phyloP scores from a whole-genome alignment of 2,113 vertebrate genomes.

The Oreocharis arfaki region DNA sequence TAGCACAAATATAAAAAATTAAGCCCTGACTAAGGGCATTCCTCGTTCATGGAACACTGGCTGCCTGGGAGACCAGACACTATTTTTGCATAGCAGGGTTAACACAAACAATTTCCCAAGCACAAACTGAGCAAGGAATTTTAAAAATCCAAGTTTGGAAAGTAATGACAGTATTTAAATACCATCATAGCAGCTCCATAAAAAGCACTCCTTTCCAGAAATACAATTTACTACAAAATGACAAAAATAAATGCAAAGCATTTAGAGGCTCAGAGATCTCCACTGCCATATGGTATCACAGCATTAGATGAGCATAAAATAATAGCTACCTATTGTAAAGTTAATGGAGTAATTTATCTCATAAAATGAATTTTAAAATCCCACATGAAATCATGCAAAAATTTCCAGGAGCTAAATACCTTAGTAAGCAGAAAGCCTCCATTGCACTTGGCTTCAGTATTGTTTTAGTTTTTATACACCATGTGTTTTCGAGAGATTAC shows the following conservation, averaged over 20 bases:
- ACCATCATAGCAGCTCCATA: background rate
- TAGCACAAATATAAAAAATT: background rate
- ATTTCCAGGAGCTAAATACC: background rate
- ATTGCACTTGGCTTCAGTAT: background rate
- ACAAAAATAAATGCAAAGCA: slow-evolving; percentile 13
- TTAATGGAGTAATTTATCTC: slow-evolving; percentile 55
- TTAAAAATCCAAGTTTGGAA: background rate
- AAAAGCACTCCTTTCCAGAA: background rate
- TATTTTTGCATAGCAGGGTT: background rate
- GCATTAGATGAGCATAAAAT: slow-evolving; percentile 48
- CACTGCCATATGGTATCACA: slow-evolving; percentile 43
- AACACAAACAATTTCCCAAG: background rate
- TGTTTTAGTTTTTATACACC: background rate
- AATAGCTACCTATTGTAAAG: slow-evolving; percentile 51
- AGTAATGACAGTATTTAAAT: background rate
- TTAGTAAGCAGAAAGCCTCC: slow-evolving; percentile 20
- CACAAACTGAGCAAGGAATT: background rate
- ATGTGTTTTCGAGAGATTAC: background rate
- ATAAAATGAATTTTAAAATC: slow-evolving; percentile 47
- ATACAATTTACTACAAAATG: background rate
- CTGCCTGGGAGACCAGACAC: background rate
- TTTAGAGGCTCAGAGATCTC: background rate
- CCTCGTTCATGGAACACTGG: background rate
- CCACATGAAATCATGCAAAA: slow-evolving; percentile 16
- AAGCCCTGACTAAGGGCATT: background rate